Base-by-base conservation (phyloP, 2,113 vertebrate species). In the Psephotus haematonotus region DNA sequence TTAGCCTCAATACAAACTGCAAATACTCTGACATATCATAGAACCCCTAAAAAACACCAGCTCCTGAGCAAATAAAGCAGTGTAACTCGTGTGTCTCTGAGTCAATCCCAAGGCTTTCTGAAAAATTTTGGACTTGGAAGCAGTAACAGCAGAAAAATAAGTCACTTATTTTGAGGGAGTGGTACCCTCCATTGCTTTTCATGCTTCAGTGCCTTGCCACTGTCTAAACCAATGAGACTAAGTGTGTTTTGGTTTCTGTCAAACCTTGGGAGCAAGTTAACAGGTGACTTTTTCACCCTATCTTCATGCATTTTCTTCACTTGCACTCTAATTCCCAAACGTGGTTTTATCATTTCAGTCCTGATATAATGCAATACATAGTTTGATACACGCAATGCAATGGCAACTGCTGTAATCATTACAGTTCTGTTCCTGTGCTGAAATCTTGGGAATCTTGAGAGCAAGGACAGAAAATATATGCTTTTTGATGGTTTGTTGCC, bases 1-100 rank as follows among this genome's bases (percentile, higher is more conserved):
- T 95, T 90, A 86, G 86, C 92, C 70, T 82, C 69, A 53, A 43
- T 46, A 68, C 79, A 90, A 90, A 89, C 52, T 76, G 59, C 64
- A 88, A 74, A 83, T 41, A 41, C 16, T 63, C 83, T 60, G 68
- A 29, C 5, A 9, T 41, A 10, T 7, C 72, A 55, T 15, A 87
- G 37, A 92, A 67, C 10, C 28, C 49, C 28, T 49, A 41, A 63
- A 93, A 82, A 53, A 13, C 16, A 6, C 1, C 22, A 53, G 14
- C 27, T 88, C n/a, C 1, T 20, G 71, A 77, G 33, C 63, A 88
- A 83, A 62, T 67, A 24, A 31, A 44, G 71, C 22, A 68, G 9
- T 0, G 3, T 47, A 79, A 69, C 44, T 87, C 50, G 17, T 3
- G 5, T 17, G 12, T 31, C 64, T n/a, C 53, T 46, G 39, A 85